Evolutionary conservation across 2,113 vertebrate genomes (phyloP), one percentile per base, ranked within the genome.

Genomic region (Cebus imitator): DNA sequence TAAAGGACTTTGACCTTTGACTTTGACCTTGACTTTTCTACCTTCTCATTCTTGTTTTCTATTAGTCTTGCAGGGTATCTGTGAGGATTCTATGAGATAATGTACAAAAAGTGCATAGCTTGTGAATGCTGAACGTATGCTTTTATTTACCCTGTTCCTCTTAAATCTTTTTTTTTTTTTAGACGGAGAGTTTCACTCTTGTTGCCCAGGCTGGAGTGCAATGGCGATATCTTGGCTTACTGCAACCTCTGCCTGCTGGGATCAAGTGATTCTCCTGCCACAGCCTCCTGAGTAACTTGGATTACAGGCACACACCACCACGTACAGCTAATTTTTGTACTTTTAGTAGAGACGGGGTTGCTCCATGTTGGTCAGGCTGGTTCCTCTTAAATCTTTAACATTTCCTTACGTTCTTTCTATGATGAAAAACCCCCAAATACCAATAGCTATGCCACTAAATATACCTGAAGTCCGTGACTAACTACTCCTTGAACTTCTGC

Each of bases 361-460:
- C 52, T 52, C 16, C 52, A 52, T 52, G 52, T 52, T 52, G 1
- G 16, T 52, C 52, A 17, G 52, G 52, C 52, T 52, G 52, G 12
- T 55, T 18, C 55, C 17, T 90, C 87, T 83, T 61, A 70, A 96
- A 88, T 73, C 52, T 76, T 1, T 91, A 87, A 50, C 40, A 57
- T 72, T 70, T 90, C 23, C 82, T 73, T 96, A 23, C 1, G 52
- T 66, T 91, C 35, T 91, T 83, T 79, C 70, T 95, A 32, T 23
- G 86, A n/a, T 66, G 27, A 91, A 85, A 90, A 82, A 90, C 43
- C 23, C 3, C n/a, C 75, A 75, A 40, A 76, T 6, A 87, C 13
- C 25, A 82, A 20, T 80, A 95, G 70, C 68, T 84, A 52, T 86
- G 45, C 73, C 55, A 86, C 12, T 73, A 96, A 72, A 79, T 93